Percentiles rank a stretch among this genome's conserved stretches.
phyloP scores from a whole-genome alignment of 2,113 vertebrate species.

The Notiomystis cincta region DNA sequence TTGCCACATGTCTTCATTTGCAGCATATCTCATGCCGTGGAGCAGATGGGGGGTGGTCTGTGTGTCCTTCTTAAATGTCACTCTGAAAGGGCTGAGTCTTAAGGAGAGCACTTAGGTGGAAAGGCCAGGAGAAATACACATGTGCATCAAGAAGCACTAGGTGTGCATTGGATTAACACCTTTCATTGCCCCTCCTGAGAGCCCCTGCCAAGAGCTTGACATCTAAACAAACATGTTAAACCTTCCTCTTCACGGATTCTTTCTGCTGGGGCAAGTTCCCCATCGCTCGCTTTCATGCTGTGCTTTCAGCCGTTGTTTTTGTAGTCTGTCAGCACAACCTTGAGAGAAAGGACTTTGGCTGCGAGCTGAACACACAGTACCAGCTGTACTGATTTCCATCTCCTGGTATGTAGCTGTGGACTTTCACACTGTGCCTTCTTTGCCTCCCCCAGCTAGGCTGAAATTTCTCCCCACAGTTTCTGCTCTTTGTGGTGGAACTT shows the following conservation, averaged over 20 bases:
- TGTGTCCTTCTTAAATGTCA: not conserved
- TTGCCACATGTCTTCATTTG: not conserved
- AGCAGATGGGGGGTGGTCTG: not conserved
- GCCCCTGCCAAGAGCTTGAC: not conserved
- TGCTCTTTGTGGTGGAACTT: not conserved
- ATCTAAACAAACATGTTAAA: not conserved
- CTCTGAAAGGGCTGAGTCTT: not conserved
- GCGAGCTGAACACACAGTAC: not conserved
- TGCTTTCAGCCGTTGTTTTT: conserved; percentile 68
- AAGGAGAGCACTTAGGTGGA: not conserved
- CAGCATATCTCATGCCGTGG: not conserved
- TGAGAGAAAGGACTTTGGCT: conserved; percentile 66
- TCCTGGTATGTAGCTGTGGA: conserved; percentile 42
- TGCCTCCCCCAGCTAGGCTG: not conserved
- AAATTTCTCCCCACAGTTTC: not conserved
- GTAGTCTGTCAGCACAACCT: conserved; percentile 67
- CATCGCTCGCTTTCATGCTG: conserved; percentile 17
- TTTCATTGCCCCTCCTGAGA: not conserved
- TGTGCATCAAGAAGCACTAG: not conserved
- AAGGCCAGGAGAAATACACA: not conserved
- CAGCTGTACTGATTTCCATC: conserved; percentile 48
- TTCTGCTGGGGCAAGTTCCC: conserved; percentile 60
- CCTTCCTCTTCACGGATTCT: not conserved
- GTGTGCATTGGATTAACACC: not conserved
- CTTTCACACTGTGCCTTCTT: conserved; percentile 8